phyloP scores from a whole-genome alignment of 2,797 vertebrate genomes.

The Leucoraja ocellata region DNA sequence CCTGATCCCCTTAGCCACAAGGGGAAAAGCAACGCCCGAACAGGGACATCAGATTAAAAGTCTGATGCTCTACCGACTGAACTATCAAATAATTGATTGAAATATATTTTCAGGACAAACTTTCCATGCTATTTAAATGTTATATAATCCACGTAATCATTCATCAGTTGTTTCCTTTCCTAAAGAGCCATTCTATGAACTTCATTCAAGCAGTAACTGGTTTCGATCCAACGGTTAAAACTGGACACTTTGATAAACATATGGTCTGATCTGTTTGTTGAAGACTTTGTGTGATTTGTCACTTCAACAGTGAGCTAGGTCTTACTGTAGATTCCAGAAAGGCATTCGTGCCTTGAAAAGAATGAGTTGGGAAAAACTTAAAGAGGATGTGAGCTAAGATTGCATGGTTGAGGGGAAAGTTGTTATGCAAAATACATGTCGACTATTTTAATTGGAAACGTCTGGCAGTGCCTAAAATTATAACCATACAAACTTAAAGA shows the following conservation, averaged over 20 bases:
- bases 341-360: background rate
- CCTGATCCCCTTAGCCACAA: too few relatives aligned
- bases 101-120: too few relatives aligned
- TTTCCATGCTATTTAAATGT: too few relatives aligned
- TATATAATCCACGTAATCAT: too few relatives aligned
- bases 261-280: background rate
- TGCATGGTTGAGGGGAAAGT: background rate
- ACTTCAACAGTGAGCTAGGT: background rate
- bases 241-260: background rate
- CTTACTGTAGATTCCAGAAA: background rate
- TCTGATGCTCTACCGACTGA: slow-evolving; percentile 39
- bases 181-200: background rate
- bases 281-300: background rate
- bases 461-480: background rate
- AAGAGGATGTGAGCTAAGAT: background rate
- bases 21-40: background rate
- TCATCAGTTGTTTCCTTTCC: background rate
- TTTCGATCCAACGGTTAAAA: background rate
- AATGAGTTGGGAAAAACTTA: background rate
- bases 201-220: background rate
- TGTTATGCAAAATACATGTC: background rate
- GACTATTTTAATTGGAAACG: background rate
- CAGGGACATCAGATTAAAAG: slow-evolving; percentile 39
- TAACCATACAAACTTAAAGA: background rate
- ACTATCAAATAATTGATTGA: background rate